Conservation (phyloP, 2,797 vertebrate genomes). For the Menidia menidia region DNA sequence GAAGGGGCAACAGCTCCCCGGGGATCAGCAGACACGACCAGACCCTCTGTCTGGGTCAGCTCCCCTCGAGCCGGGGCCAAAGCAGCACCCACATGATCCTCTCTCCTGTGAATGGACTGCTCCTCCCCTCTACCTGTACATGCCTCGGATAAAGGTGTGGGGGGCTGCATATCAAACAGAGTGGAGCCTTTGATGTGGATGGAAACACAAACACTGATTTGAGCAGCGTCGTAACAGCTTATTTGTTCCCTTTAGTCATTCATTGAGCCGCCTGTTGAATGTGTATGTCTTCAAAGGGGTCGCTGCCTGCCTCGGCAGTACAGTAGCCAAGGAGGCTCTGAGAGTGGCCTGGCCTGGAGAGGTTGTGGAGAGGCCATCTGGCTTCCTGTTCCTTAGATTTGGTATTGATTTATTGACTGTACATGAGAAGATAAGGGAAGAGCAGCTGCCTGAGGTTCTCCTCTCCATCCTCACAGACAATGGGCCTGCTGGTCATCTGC, state of each 20-base stretch:
- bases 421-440: constrained; percentile 82
- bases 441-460: constrained; percentile 80
- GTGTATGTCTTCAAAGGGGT: constrained; percentile 86
- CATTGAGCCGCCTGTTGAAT: constrained; percentile 84
- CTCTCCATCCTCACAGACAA: constrained; percentile 71
- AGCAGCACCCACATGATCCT: constrained; percentile 71
- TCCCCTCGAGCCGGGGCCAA: constrained; percentile 78
- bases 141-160: constrained; percentile 82
- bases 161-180: constrained; percentile 87
- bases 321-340: constrained; percentile 82
- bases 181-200: constrained; percentile 83
- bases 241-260: constrained; percentile 90
- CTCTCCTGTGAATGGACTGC: constrained; percentile 75
- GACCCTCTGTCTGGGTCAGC: constrained; percentile 81
- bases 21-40: constrained; percentile 77
- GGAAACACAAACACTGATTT: constrained; percentile 87
- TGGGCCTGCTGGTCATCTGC: constrained; percentile 63
- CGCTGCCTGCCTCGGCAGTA: constrained; percentile 74
- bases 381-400: constrained; percentile 85
- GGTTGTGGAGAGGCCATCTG: constrained; percentile 83
- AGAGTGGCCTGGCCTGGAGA: constrained; percentile 67
- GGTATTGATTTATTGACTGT: constrained; percentile 89
- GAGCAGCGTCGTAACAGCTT: constrained; percentile 87
- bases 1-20: constrained; percentile 70
- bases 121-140: constrained; percentile 85